phyloP scores from a whole-genome alignment of 1,140 invertebrate species.

The Drosophila guanche region DNA sequence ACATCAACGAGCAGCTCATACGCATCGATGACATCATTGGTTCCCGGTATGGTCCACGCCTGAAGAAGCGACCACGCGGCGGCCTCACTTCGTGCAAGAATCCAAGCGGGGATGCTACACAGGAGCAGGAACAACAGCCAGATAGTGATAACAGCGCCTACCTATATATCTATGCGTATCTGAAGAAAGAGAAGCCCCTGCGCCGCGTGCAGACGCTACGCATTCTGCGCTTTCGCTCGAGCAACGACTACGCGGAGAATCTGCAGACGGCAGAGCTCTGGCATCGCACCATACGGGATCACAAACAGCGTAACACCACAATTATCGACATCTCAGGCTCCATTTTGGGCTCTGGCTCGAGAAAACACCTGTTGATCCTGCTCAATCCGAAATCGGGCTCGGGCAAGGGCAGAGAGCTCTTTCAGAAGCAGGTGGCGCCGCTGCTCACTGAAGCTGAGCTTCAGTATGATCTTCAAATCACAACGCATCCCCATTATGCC shows the following conservation, averaged over 20 bases:
- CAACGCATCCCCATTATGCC: constrained; percentile 94
- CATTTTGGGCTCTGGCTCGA: neutral
- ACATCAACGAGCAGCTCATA: constrained; percentile 90
- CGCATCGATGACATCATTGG: constrained; percentile 90
- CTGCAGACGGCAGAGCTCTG: constrained; percentile 91
- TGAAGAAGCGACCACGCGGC: constrained; percentile 86
- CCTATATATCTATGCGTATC: constrained; percentile 93
- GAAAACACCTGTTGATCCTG: constrained; percentile 88
- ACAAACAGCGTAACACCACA: constrained; percentile 24
- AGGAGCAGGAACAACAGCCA: constrained; percentile 2
- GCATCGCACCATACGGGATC: constrained; percentile 85
- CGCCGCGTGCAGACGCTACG: constrained; percentile 90
- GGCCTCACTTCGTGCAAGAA: constrained; percentile 84
- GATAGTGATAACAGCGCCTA: constrained; percentile 88
- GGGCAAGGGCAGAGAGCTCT: constrained; percentile 92
- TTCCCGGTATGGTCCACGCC: constrained; percentile 90
- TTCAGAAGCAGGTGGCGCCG: constrained; percentile 92
- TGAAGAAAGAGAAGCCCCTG: constrained; percentile 88
- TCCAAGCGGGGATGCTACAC: constrained; percentile 44
- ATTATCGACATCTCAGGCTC: neutral
- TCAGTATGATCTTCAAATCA: constrained; percentile 93
- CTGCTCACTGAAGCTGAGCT: constrained; percentile 94
- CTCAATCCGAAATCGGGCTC: constrained; percentile 97
- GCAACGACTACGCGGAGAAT: constrained; percentile 92
- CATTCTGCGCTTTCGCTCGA: constrained; percentile 91